Base-by-base conservation (phyloP, 2,797 vertebrate genomes). In the Microtus agrestis region DNA sequence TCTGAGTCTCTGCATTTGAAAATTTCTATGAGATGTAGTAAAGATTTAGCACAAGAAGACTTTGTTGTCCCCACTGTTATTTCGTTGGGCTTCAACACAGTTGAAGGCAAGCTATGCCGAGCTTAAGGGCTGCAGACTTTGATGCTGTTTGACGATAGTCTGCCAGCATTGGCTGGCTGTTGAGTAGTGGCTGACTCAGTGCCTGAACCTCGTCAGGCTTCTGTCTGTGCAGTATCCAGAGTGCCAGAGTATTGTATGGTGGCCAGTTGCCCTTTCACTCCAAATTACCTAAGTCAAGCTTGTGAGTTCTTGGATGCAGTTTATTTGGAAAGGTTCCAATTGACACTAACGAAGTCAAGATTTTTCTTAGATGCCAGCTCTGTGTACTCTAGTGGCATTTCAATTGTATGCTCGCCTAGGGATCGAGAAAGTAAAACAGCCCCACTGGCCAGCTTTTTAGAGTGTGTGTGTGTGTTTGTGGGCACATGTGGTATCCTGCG, bases 141-240 rank as follows among this genome's bases (percentile, higher is more conserved):
- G 77, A 59, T 87, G 82, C 37, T 19, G 0, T 65, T 31, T 31
- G 11, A 12, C 12, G 6, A 15, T 25, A 46, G 54, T 61, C 46
- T 25, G 65, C 14, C 1, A 8, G 65, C 65, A 34, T 10, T 4
- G 61, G 10, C 34, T n/a, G 61, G 84, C 19, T 90, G 59, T 91
- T 67, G 34, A 96, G 31, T 48, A 85, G 46, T 40, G 80, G 65
- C 0, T 82, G 86, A 97, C 91, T 97, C 59, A 87, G 92, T 21
- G 96, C 91, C 81, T 2, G 0, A 94, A 92, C 91, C 56, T 95
- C 74, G 27, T 61, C 54, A 92, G 0, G 21, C 71, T 74, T 74
- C 73, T 43, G 61, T 85, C 23, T 48, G 29, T 67, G 59, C 8
- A 21, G 81, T 12, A 56, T 61, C 51, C 40, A 37, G 1, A 46